A percentile compares a stretch with the other conserved stretches of the same genome.
phyloP scores from a whole-genome alignment of 2,888 invertebrate species.

The Parelbella ahira region DNA sequence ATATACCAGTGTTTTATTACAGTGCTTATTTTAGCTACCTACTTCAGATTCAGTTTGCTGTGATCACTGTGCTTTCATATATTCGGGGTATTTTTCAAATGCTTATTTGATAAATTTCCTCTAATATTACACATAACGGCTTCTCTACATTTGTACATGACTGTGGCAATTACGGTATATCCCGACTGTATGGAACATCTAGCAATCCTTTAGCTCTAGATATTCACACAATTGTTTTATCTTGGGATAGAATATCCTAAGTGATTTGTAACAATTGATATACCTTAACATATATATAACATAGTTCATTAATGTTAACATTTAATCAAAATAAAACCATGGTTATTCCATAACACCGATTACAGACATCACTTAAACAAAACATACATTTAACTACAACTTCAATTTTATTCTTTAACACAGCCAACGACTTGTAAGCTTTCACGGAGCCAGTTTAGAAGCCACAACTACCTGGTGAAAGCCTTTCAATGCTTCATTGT shows the following conservation, averaged over 20 bases:
- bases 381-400: constrained; percentile 14
- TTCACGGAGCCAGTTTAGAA: constrained; percentile 20
- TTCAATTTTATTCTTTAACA: constrained; percentile 6
- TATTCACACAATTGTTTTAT: constrained; percentile 49
- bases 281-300: too few relatives aligned
- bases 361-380: constrained; percentile 19
- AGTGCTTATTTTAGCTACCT: constrained; percentile 7
- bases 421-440: constrained; percentile 20
- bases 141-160: constrained; percentile 4
- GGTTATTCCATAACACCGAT: constrained; percentile 16
- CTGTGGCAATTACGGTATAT: constrained; percentile 28
- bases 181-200: constrained; percentile 39
- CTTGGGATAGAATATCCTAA: constrained; percentile 36
- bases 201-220: constrained; percentile 45
- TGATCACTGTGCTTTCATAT: constrained; percentile 10
- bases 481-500: constrained; percentile 14
- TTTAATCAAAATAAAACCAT: constrained; percentile 4
- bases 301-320: too few relatives aligned
- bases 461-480: constrained; percentile 23
- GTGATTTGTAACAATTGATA: too few relatives aligned
- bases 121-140: not conserved
- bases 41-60: constrained; percentile 4
- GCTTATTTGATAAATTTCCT: not conserved
- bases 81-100: not conserved
- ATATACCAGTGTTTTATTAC: constrained; percentile 3